Conservation (phyloP, 2,888 invertebrate species). For the Ectemnius cavifrons region DNA sequence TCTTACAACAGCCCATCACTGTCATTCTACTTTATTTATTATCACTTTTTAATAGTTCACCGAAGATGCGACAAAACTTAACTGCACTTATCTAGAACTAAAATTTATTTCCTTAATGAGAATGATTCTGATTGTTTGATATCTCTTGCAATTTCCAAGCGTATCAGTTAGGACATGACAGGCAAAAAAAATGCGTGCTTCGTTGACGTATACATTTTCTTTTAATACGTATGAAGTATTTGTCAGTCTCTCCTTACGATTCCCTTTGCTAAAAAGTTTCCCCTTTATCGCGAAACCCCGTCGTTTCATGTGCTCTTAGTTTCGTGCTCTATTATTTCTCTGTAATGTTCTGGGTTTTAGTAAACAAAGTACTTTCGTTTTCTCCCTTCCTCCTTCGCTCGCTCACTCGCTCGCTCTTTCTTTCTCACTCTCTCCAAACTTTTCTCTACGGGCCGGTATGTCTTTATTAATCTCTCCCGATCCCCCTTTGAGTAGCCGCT, state of each 20-base stretch:
- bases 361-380: too few relatives aligned
- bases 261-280: too few relatives aligned
- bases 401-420: too few relatives aligned
- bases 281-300: too few relatives aligned
- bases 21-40: constrained; percentile 33
- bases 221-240: too few relatives aligned
- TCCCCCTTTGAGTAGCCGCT: neutral
- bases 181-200: too few relatives aligned
- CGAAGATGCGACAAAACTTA: neutral
- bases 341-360: too few relatives aligned
- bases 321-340: too few relatives aligned
- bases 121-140: constrained; percentile 17
- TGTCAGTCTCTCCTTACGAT: too few relatives aligned
- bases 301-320: too few relatives aligned
- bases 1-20: neutral
- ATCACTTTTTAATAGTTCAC: constrained; percentile 18
- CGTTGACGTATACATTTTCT: too few relatives aligned
- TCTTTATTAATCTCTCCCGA: constrained; percentile 1
- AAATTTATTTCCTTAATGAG: constrained; percentile 26
- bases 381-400: too few relatives aligned
- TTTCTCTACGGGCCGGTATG: neutral
- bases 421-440: neutral
- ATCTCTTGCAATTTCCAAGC: neutral
- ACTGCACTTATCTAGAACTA: neutral
- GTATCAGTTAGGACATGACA: neutral